Percentiles rank a stretch among this genome's conserved stretches.
Evolutionary conservation across 2,113 vertebrate genomes (phyloP).

Genomic region (Cromileptes altivelis): DNA sequence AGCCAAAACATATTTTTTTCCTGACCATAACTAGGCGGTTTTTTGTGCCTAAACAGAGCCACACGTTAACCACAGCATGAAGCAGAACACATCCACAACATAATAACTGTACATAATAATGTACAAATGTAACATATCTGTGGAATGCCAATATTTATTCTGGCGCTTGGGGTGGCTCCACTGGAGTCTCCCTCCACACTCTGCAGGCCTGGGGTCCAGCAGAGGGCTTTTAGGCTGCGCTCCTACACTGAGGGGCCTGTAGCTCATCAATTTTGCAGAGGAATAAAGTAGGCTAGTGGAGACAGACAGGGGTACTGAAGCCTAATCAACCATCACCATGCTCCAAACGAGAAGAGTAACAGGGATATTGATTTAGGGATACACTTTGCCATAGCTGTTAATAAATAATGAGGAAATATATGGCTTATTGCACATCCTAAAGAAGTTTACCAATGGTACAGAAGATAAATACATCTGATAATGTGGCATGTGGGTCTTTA

Average conservation of each 20-base stretch:
- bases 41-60: too few relatives aligned
- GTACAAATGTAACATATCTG: too few relatives aligned
- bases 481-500: slow-evolving; percentile 1
- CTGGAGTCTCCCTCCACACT: slow-evolving; percentile 28
- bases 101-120: too few relatives aligned
- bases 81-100: too few relatives aligned
- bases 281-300: slow-evolving; percentile 72
- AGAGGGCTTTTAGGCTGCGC: slow-evolving; percentile 74
- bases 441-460: slow-evolving; percentile 40
- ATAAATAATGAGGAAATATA: slow-evolving; percentile 78
- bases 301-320: slow-evolving; percentile 54
- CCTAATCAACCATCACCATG: slow-evolving; percentile 65
- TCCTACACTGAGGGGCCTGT: slow-evolving; percentile 44
- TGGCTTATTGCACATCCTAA: slow-evolving; percentile 48
- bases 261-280: slow-evolving; percentile 82
- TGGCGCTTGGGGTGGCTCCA: background rate
- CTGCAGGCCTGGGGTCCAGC: slow-evolving; percentile 38
- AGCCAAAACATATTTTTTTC: too few relatives aligned
- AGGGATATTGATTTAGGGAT: slow-evolving; percentile 68
- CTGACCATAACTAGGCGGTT: too few relatives aligned
- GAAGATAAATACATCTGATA: slow-evolving; percentile 29
- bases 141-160: too few relatives aligned
- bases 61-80: too few relatives aligned
- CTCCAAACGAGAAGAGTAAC: slow-evolving; percentile 53
- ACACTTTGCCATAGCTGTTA: slow-evolving; percentile 55